phyloP scores from a whole-genome alignment of 2,888 invertebrate genomes.

The Linnaemya vulpina region DNA sequence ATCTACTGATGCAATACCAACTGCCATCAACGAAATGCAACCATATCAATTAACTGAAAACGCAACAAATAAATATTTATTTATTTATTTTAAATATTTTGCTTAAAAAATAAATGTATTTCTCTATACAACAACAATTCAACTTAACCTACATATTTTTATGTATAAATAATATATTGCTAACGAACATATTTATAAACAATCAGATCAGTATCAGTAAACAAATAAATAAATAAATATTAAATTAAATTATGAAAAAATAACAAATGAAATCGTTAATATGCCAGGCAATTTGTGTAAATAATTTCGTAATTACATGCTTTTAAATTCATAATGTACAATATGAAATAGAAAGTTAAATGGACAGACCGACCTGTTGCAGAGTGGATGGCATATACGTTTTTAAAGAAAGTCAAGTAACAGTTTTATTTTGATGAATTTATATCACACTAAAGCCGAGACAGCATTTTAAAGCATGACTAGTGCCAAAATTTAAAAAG shows the following conservation, averaged over 20 bases:
- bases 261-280: slow-evolving; percentile 16
- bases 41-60: too few species aligned
- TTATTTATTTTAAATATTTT: background rate
- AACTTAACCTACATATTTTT: slow-evolving; percentile 22
- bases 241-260: slow-evolving; percentile 24
- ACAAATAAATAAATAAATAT: slow-evolving; percentile 44
- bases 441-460: background rate
- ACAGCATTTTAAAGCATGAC: too few species aligned
- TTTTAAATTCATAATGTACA: background rate
- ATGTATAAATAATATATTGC: slow-evolving; percentile 14
- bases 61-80: background rate
- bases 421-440: background rate
- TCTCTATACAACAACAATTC: background rate
- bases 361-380: background rate
- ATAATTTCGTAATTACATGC: slow-evolving; percentile 11
- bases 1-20: too few species aligned
- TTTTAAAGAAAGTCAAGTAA: background rate
- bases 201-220: background rate
- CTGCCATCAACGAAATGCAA: background rate
- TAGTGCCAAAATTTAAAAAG: too few species aligned
- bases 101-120: slow-evolving; percentile 10
- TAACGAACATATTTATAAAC: background rate
- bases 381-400: background rate
- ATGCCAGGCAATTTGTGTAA: slow-evolving; percentile 10
- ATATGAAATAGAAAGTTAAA: slow-evolving; percentile 23